phyloP scores from a whole-genome alignment of 2,888 invertebrate species.

The Didymodactylos carnosus region DNA sequence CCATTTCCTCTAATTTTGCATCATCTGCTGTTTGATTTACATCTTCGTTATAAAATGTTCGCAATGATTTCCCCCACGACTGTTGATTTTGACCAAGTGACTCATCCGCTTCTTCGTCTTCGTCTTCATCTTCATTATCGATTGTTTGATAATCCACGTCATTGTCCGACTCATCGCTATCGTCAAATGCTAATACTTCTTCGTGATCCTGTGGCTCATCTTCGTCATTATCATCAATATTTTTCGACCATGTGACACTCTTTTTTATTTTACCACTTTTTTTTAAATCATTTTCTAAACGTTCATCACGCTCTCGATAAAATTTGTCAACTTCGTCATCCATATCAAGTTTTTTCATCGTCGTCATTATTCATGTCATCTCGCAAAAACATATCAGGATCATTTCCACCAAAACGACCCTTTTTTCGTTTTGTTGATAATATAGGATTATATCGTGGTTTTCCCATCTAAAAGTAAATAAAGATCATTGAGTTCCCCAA shows the following conservation, averaged over 20 bases:
- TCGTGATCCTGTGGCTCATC: neutral
- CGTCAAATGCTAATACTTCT: neutral
- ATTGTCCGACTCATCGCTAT: neutral
- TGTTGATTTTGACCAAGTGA: conserved; percentile 24
- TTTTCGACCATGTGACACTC: neutral
- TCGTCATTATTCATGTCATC: conserved; percentile 14
- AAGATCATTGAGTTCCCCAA: neutral
- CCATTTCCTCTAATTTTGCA: conserved; percentile 31
- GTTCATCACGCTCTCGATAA: conserved; percentile 4
- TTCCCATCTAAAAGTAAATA: neutral
- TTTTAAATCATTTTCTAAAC: neutral
- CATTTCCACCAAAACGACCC: neutral
- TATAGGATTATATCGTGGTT: neutral
- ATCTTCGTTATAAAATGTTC: conserved; percentile 7
- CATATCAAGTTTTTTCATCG: conserved; percentile 1
- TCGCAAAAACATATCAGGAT: neutral
- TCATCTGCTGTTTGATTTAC: conserved; percentile 17
- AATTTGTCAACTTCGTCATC: neutral
- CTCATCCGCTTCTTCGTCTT: conserved; percentile 29
- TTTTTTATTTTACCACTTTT: neutral
- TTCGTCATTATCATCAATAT: neutral
- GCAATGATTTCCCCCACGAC: conserved; percentile 16
- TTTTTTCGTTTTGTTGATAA: neutral
- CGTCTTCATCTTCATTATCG: conserved; percentile 1
- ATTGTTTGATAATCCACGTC: neutral